These are phyloP conservation scores for Drosophila sp. DNA, from an alignment of 1,140 invertebrate species.

Conservation along the genomic window DNA sequence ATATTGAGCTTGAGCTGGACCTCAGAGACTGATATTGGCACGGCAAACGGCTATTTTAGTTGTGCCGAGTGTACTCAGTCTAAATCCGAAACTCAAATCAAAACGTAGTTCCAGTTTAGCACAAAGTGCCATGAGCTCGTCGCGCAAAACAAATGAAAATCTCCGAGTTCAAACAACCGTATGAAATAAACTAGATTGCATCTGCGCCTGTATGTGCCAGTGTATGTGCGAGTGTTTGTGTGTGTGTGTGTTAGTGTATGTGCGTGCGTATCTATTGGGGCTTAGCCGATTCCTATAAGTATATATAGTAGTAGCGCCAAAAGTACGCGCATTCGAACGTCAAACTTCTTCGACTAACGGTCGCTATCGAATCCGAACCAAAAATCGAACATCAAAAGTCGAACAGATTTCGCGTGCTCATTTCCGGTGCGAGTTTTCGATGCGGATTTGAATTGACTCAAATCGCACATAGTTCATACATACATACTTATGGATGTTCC, in stretches of 20 bases:
- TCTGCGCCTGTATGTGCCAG: conserved; percentile 37
- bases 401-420: conserved; percentile 28
- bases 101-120: conserved; percentile 62
- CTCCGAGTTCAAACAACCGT: conserved; percentile 71
- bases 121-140: conserved; percentile 34
- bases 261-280: conserved; percentile 31
- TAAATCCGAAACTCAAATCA: conserved; percentile 55
- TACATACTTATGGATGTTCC: conserved; percentile 21
- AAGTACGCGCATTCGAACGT: conserved; percentile 67
- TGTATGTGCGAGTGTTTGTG: neutral
- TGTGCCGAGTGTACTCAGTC: conserved; percentile 40
- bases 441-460: conserved; percentile 22
- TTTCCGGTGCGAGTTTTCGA: conserved; percentile 51
- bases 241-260: conserved; percentile 24
- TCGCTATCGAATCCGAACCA: conserved; percentile 39
- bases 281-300: conserved; percentile 64
- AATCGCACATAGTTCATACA: conserved; percentile 10
- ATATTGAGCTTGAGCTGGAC: conserved; percentile 30
- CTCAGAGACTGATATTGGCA: conserved; percentile 20
- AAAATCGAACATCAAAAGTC: conserved; percentile 17
- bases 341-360: conserved; percentile 56
- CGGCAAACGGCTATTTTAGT: conserved; percentile 27
- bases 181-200: conserved; percentile 76
- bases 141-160: conserved; percentile 51
- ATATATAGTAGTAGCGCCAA: conserved; percentile 76